These are phyloP conservation scores for Lagopus muta DNA, from an alignment of 2,113 vertebrate species.

Conservation along the genomic window DNA sequence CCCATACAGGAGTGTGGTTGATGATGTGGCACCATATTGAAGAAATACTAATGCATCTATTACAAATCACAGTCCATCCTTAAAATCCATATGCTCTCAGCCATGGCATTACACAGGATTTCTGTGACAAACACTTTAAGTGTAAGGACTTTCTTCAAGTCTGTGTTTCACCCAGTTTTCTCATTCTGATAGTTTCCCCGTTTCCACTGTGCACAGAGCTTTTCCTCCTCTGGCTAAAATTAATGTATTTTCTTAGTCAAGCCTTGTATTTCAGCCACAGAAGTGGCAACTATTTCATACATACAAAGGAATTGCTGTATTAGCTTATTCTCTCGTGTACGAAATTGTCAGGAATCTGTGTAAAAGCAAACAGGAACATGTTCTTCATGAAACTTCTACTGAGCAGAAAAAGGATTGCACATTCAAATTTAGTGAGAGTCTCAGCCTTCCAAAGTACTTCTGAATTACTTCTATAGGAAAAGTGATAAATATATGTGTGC, in stretches of 20 bases:
- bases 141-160: background rate
- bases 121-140: background rate
- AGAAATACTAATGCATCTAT: background rate
- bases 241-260: background rate
- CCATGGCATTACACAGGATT: background rate
- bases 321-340: background rate
- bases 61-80: background rate
- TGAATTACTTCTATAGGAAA: background rate
- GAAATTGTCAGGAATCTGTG: background rate
- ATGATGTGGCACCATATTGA: background rate
- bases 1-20: background rate
- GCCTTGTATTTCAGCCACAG: background rate
- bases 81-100: background rate
- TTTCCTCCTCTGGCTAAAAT: background rate
- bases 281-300: background rate
- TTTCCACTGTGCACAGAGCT: background rate
- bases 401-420: background rate
- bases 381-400: background rate
- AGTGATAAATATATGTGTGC: background rate
- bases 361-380: background rate
- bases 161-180: background rate
- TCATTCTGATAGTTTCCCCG: background rate
- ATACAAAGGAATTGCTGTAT: background rate
- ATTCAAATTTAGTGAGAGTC: background rate
- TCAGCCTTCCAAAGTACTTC: background rate